phyloP scores from a whole-genome alignment of 2,113 vertebrate species.

The Hippocampus barbouri region DNA sequence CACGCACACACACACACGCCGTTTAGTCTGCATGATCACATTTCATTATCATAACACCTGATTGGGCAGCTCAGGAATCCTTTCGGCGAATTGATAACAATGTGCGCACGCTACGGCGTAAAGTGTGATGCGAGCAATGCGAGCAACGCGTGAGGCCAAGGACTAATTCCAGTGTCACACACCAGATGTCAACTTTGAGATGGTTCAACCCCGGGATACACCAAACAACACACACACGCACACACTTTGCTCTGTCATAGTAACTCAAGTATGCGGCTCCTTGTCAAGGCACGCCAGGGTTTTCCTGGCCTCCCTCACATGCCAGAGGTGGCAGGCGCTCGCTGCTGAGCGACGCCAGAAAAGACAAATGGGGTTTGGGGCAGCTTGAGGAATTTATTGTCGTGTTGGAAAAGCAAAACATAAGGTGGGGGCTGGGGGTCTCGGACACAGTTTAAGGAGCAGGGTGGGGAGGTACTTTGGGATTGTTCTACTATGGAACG shows the following conservation, averaged over 20 bases:
- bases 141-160: not conserved
- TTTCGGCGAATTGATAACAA: constrained; percentile 1
- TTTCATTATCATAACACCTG: constrained; percentile 55
- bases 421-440: constrained; percentile 11
- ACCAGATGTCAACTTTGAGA: not conserved
- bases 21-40: constrained; percentile 46
- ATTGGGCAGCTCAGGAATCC: constrained; percentile 52
- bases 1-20: constrained; percentile 23
- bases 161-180: not conserved
- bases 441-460: not conserved
- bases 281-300: constrained; percentile 39
- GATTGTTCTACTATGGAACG: constrained; percentile 14
- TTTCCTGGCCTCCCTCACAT: constrained; percentile 26
- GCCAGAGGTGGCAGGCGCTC: constrained; percentile 24
- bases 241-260: not conserved
- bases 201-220: not conserved
- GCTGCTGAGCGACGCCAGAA: constrained; percentile 39
- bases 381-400: constrained; percentile 48
- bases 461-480: not conserved
- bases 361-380: constrained; percentile 12
- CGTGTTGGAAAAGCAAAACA: constrained; percentile 19
- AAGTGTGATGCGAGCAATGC: not conserved
- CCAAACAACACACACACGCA: constrained; percentile 2
- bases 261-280: constrained; percentile 32
- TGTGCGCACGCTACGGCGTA: constrained; percentile 43